Conservation (phyloP, 2,113 vertebrate genomes). For the Eidolon helvum region DNA sequence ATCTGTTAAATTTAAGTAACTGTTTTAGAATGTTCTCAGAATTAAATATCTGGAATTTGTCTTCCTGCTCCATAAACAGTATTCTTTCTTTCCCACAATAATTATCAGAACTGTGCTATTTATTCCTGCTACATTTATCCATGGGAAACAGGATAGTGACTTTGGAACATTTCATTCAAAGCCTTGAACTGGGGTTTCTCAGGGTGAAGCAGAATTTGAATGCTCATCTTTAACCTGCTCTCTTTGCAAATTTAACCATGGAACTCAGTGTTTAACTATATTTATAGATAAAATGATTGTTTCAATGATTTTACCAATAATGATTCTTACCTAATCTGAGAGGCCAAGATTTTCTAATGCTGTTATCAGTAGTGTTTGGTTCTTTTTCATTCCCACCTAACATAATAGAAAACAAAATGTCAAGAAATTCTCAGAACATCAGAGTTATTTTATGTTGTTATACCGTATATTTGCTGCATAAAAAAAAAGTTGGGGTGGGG, state of each 20-base stretch:
- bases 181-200: neutral
- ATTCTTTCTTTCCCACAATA: neutral
- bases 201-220: neutral
- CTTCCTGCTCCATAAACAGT: neutral
- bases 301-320: neutral
- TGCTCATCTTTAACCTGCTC: neutral
- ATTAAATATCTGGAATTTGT: neutral
- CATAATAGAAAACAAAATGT: neutral
- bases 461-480: neutral
- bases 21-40: neutral
- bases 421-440: neutral
- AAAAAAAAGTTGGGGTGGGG: neutral
- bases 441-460: conserved; percentile 28
- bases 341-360: neutral
- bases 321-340: neutral
- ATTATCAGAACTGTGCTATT: neutral
- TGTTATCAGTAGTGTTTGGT: neutral
- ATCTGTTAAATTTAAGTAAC: neutral
- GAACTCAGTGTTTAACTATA: neutral
- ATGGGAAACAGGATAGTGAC: neutral
- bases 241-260: neutral
- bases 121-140: neutral
- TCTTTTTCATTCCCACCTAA: neutral
- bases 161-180: neutral
- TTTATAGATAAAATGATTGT: neutral